Evolutionary conservation across 2,888 invertebrate genomes (phyloP).

Genomic region (Diarsia rubi): DNA sequence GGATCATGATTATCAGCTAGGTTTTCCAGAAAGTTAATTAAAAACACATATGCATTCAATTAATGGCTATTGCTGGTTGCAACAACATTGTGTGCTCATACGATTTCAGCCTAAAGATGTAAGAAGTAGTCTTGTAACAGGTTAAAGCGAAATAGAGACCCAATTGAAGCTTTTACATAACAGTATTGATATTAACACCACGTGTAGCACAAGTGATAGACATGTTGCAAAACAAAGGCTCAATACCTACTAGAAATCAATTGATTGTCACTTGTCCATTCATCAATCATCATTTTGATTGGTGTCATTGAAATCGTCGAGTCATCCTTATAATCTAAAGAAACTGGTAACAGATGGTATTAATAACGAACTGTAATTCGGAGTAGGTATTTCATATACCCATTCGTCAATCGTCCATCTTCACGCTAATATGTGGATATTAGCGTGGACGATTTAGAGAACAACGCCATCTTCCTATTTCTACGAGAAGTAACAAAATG

Average conservation of each 20-base stretch:
- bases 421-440: too few relatives aligned
- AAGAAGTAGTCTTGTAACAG: constrained; percentile 6
- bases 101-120: background rate
- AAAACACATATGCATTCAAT: background rate
- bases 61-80: background rate
- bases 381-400: background rate
- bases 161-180: constrained; percentile 19
- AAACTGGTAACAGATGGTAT: background rate
- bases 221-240: constrained; percentile 28
- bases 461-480: constrained; percentile 59
- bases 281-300: constrained; percentile 14
- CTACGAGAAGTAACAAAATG: constrained; percentile 21
- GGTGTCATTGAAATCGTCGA: constrained; percentile 13
- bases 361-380: constrained; percentile 2
- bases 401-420: too few relatives aligned
- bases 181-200: constrained; percentile 4
- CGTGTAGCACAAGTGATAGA: background rate
- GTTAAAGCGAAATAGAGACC: background rate
- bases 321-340: constrained; percentile 15
- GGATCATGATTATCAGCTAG: background rate
- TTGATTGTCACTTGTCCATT: constrained; percentile 44
- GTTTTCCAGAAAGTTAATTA: background rate
- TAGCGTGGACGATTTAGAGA: background rate
- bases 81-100: background rate
- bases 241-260: constrained; percentile 21